Conservation (phyloP, 2,797 vertebrate genomes). For the Cryptoprocta ferox region DNA sequence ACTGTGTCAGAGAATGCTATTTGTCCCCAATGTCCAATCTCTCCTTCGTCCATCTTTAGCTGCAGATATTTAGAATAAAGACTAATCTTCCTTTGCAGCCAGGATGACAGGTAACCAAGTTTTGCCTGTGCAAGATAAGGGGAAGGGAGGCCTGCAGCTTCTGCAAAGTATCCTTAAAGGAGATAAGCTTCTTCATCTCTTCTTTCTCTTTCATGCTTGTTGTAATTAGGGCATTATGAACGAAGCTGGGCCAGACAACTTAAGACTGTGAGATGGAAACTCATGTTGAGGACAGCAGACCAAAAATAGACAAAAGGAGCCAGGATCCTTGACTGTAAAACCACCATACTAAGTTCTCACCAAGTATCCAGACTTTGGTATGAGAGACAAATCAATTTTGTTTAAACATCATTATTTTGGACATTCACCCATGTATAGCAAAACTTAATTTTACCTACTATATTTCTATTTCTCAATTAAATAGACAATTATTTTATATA, state of each 20-base stretch:
- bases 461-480: background rate
- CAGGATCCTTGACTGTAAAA: background rate
- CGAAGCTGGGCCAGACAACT: background rate
- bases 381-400: conserved; percentile 14
- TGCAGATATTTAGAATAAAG: background rate
- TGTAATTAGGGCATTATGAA: background rate
- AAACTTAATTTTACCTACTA: conserved; percentile 6
- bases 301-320: background rate
- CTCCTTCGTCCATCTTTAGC: background rate
- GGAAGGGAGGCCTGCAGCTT: background rate
- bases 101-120: background rate
- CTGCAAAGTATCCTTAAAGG: background rate
- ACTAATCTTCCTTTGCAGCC: background rate
- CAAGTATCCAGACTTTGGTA: background rate
- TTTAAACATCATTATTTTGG: conserved; percentile 28
- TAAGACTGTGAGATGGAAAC: background rate
- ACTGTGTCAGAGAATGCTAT: background rate
- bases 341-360: background rate
- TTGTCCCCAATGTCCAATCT: background rate
- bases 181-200: background rate
- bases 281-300: background rate
- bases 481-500: background rate
- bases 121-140: background rate
- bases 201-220: background rate
- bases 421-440: background rate